Percentiles rank a stretch among this genome's conserved stretches.
These are phyloP conservation scores for Gambusia yucatana DNA, from an alignment of 2,797 vertebrate species.

Conservation along the genomic window DNA sequence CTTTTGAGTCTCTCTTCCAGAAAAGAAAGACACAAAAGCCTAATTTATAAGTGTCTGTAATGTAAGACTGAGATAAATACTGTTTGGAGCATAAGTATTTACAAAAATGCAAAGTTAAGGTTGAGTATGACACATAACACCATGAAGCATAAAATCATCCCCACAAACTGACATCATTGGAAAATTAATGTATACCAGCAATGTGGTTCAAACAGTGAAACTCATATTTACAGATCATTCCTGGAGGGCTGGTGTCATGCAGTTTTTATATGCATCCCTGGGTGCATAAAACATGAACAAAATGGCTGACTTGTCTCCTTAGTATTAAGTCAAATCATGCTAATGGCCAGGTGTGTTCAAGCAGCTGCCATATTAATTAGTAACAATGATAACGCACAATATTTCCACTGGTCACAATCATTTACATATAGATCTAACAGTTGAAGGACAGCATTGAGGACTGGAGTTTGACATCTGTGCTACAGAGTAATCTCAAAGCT, in stretches of 20 bases:
- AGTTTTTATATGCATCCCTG: too few species aligned
- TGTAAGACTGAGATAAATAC: background rate
- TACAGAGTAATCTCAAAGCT: background rate
- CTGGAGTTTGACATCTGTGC: background rate
- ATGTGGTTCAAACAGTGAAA: background rate
- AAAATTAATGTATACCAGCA: background rate
- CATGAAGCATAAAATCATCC: background rate
- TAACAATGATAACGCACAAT: too few species aligned
- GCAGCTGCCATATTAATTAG: too few species aligned
- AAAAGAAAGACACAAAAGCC: background rate
- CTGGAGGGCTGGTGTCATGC: too few species aligned
- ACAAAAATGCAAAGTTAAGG: background rate
- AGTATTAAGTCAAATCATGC: too few species aligned
- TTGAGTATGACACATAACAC: background rate
- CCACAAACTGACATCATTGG: background rate
- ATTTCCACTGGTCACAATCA: too few species aligned
- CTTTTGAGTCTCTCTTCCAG: background rate
- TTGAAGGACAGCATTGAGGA: background rate
- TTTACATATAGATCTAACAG: background rate
- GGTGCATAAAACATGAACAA: too few species aligned
- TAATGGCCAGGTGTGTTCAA: too few species aligned
- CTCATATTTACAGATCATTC: background rate
- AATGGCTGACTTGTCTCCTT: too few species aligned
- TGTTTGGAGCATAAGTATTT: background rate
- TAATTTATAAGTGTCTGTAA: slow-evolving; percentile 9